Percentiles rank a stretch among this genome's conserved stretches.
Evolutionary conservation across 37 sponge, comb jelly and placozoan species (phyloP).

Genomic region (Oopsacas minuta): DNA sequence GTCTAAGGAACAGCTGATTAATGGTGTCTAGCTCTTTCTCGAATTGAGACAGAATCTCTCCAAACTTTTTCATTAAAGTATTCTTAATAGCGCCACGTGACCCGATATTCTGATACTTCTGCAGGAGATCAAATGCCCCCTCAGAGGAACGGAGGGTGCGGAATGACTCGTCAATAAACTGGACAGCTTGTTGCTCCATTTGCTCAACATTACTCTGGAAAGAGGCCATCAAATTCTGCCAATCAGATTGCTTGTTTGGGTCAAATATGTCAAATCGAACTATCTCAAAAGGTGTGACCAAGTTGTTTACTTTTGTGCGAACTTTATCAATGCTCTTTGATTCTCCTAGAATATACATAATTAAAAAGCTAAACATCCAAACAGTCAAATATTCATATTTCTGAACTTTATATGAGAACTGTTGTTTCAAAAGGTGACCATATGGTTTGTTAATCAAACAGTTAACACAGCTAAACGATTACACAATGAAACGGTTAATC

Average conservation of each 20-base stretch:
- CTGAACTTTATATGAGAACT: no score
- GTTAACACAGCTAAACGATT: neutral
- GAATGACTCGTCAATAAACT: slow-evolving; percentile 95
- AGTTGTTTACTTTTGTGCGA: neutral
- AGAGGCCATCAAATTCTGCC: slow-evolving; percentile 72
- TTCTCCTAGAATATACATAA: neutral
- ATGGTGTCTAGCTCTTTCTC: slow-evolving; percentile 84
- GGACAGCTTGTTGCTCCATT: slow-evolving; percentile 77
- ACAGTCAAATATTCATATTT: neutral
- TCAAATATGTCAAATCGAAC: slow-evolving; percentile 9
- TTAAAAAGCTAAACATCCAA: neutral
- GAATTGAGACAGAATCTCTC: slow-evolving; percentile 80
- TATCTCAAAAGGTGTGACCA: slow-evolving; percentile 19
- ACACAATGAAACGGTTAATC: slow-evolving; percentile 14
- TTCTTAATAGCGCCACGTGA: slow-evolving; percentile 81
- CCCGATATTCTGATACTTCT: slow-evolving; percentile 86
- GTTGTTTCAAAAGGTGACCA: no score
- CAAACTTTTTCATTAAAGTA: slow-evolving; percentile 92
- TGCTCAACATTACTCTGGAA: slow-evolving; percentile 76
- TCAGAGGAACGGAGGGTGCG: slow-evolving; percentile 87
- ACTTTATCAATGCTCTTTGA: slow-evolving; percentile 18
- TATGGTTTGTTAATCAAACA: no score
- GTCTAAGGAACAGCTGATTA: slow-evolving; percentile 53
- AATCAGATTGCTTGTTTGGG: slow-evolving; percentile 30
- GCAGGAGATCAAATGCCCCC: slow-evolving; percentile 97